Evolutionary conservation across 2,888 invertebrate genomes (phyloP).

Genomic region (Caenorhabditis zanzibari): DNA sequence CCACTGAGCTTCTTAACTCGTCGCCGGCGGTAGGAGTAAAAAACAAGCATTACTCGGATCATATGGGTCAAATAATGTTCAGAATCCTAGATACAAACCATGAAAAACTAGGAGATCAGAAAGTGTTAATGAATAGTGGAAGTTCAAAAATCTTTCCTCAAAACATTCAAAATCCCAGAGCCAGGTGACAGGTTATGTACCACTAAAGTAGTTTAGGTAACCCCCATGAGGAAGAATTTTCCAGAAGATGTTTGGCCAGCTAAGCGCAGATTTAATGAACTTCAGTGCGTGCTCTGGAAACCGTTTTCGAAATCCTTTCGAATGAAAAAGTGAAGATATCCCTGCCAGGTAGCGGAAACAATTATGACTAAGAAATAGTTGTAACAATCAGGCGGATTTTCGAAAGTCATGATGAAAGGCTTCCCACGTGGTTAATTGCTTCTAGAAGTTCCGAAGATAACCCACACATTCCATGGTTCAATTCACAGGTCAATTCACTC

Average conservation of each 20-base stretch:
- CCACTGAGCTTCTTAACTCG: not conserved
- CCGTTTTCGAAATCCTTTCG: not conserved
- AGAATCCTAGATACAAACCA: constrained; percentile 7
- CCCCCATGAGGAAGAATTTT: constrained; percentile 6
- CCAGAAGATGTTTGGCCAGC: constrained; percentile 17
- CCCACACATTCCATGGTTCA: constrained; percentile 6
- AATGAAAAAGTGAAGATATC: too few relatives aligned
- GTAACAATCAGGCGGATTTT: constrained; percentile 37
- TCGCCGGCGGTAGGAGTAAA: not conserved
- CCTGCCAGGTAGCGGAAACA: not conserved
- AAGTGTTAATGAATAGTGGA: not conserved
- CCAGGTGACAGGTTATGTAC: constrained; percentile 20
- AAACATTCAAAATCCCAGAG: constrained; percentile 12
- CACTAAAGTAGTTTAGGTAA: not conserved
- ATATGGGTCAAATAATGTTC: not conserved
- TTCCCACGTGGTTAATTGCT: constrained; percentile 18
- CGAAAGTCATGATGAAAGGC: constrained; percentile 29
- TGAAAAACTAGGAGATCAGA: not conserved
- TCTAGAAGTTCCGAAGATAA: constrained; percentile 1
- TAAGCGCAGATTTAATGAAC: not conserved
- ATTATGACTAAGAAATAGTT: constrained; percentile 20
- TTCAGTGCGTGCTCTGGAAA: not conserved
- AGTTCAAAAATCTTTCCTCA: constrained; percentile 24
- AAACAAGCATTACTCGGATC: constrained; percentile 14
- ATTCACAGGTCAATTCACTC: constrained; percentile 34